Conservation (phyloP, 2,797 vertebrate genomes). For the Amblyraja radiata region DNA sequence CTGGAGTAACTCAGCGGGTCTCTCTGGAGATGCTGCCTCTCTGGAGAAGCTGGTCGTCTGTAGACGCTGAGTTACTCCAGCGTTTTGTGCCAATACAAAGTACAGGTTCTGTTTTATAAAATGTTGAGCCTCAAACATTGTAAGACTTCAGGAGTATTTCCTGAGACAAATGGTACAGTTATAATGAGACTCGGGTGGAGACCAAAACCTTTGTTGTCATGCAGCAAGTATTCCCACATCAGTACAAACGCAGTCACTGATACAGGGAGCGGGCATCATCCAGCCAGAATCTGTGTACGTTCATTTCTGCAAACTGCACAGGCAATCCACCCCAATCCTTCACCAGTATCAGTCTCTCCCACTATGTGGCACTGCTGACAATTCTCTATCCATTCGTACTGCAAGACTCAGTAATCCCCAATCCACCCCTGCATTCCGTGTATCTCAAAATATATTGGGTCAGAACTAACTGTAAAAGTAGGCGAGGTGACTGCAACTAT, state of each 20-base stretch:
- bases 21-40: too few relatives aligned
- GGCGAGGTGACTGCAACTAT: too few relatives aligned
- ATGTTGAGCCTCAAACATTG: neutral
- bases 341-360: neutral
- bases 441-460: neutral
- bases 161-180: neutral
- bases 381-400: neutral
- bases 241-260: too few relatives aligned
- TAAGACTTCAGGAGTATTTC: neutral
- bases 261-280: too few relatives aligned
- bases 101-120: too few relatives aligned
- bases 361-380: neutral
- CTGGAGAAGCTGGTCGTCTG: too few relatives aligned
- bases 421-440: neutral
- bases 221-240: too few relatives aligned
- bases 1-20: too few relatives aligned
- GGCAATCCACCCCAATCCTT: too few relatives aligned
- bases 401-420: neutral
- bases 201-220: neutral
- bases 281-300: neutral
- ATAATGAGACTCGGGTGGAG: neutral
- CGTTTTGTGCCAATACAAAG: too few relatives aligned
- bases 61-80: too few relatives aligned
- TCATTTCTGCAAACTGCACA: too few relatives aligned
- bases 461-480: neutral